phyloP scores from a whole-genome alignment of 1,140 invertebrate genomes.

The Alviniconcha marisindica region DNA sequence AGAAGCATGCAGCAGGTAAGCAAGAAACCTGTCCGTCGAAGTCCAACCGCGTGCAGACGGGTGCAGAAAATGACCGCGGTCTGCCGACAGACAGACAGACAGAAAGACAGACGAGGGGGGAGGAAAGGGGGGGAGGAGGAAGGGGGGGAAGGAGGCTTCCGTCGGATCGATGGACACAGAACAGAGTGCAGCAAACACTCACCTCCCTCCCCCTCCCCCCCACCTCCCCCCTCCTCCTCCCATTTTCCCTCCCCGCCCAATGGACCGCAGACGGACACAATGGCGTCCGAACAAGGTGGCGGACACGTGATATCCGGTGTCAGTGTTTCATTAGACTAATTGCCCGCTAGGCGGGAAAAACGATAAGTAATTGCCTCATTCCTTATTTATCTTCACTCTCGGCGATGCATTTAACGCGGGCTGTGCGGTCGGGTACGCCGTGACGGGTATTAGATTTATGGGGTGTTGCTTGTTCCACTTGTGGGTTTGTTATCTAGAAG shows the following conservation, averaged over 20 bases:
- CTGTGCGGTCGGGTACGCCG: neutral
- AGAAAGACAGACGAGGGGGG: no score
- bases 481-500: no score
- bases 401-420: neutral
- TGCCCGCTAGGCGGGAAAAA: neutral
- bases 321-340: slow-evolving; percentile 19
- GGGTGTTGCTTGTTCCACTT: neutral
- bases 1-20: no score
- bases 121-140: neutral
- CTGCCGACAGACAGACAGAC: no score
- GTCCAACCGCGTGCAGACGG: no score
- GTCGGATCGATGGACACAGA: neutral
- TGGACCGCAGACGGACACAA: no score
- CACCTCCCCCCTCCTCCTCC: neutral
- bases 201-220: neutral
- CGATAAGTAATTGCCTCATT: slow-evolving; percentile 20
- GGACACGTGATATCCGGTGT: no score
- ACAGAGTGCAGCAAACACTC: neutral
- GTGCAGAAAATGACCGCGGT: neutral
- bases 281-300: no score
- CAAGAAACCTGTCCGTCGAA: no score
- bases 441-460: neutral
- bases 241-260: no score
- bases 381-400: slow-evolving; percentile 5
- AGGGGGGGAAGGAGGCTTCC: neutral